phyloP scores from a whole-genome alignment of 2,797 vertebrate species.

The Emys orbicularis region DNA sequence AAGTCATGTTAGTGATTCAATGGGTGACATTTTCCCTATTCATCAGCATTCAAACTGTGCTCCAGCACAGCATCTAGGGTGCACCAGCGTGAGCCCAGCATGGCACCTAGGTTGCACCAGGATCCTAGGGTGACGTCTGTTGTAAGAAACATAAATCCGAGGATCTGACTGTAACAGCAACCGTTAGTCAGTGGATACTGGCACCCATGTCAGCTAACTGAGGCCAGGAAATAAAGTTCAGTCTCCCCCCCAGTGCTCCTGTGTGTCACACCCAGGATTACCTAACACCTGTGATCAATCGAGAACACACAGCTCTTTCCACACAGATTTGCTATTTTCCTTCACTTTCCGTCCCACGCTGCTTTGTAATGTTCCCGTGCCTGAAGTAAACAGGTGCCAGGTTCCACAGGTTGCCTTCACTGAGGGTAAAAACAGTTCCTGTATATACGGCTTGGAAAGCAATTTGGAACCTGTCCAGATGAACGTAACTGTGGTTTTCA shows the following conservation, averaged over 20 bases:
- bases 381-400: neutral
- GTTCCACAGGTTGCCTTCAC: neutral
- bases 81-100: too few relatives aligned
- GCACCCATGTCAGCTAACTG: neutral
- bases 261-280: neutral
- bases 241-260: neutral
- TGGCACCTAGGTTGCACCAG: neutral
- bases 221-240: neutral
- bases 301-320: neutral
- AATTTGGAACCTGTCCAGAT: neutral
- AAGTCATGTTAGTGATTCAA: neutral
- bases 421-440: neutral
- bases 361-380: neutral
- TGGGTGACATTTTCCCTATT: neutral
- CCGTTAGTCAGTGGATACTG: neutral
- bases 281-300: neutral
- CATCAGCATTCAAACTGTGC: neutral
- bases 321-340: too few relatives aligned
- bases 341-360: neutral
- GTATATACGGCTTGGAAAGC: neutral
- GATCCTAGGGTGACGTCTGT: neutral
- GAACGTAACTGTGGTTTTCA: neutral
- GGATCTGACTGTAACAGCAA: neutral
- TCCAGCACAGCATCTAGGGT: neutral
- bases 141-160: neutral